Percentiles rank a stretch among this genome's conserved stretches.
Conservation (phyloP, 2,797 vertebrate genomes). For the Alcedo atthis region DNA sequence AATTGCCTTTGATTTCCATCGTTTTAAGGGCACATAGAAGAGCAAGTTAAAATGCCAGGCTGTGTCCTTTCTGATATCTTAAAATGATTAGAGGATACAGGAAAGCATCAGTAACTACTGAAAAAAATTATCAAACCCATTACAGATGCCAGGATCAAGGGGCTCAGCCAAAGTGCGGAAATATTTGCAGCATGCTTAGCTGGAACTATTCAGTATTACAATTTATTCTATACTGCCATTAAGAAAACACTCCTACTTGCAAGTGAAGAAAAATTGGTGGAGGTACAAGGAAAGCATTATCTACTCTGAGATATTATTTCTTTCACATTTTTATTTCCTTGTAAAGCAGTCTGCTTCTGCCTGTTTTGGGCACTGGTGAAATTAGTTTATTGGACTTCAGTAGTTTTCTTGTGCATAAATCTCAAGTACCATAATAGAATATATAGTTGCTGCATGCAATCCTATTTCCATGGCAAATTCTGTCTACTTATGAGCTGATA, state of each 20-base stretch:
- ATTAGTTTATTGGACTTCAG: not conserved
- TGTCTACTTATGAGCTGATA: not conserved
- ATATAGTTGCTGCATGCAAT: not conserved
- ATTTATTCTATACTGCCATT: not conserved
- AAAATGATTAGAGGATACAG: not conserved
- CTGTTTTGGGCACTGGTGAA: not conserved
- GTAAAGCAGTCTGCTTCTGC: not conserved
- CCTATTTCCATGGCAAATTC: not conserved
- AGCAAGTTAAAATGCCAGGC: not conserved
- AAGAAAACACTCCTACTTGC: not conserved
- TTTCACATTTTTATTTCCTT: not conserved
- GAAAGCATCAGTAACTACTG: not conserved
- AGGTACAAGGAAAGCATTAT: not conserved
- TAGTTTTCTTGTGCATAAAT: not conserved
- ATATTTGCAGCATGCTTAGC: not conserved
- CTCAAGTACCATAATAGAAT: not conserved
- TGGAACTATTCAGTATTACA: not conserved
- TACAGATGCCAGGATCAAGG: not conserved
- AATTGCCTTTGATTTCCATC: conserved; percentile 4
- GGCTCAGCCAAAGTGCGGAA: not conserved
- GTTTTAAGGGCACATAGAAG: not conserved
- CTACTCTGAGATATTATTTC: not conserved
- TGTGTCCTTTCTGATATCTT: not conserved
- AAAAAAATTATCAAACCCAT: not conserved
- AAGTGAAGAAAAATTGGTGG: not conserved